These are phyloP conservation scores for Bettongia penicillata DNA, from an alignment of 2,113 vertebrate genomes.

Conservation along the genomic window DNA sequence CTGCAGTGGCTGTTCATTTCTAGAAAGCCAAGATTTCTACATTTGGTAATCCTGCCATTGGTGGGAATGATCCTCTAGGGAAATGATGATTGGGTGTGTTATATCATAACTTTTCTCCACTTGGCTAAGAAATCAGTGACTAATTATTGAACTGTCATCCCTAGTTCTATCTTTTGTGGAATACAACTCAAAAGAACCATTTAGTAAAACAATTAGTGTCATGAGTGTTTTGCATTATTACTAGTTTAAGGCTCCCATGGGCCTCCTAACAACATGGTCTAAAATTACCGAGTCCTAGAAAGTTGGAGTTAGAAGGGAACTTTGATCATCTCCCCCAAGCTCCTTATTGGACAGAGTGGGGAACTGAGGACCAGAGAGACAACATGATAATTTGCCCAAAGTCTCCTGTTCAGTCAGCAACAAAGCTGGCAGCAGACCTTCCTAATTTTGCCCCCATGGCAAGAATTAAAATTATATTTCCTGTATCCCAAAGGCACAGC, in stretches of 20 bases:
- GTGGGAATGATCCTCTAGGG: conserved; percentile 67
- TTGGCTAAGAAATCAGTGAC: conserved; percentile 63
- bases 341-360: not conserved
- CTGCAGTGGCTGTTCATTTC: conserved; percentile 25
- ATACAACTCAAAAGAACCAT: conserved; percentile 70
- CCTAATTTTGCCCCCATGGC: not conserved
- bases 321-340: not conserved
- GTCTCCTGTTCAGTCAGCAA: not conserved
- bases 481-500: not conserved
- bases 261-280: conserved; percentile 58
- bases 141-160: conserved; percentile 71
- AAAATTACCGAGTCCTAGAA: conserved; percentile 26
- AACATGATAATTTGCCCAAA: not conserved
- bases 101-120: conserved; percentile 60
- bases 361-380: not conserved
- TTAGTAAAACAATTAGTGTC: conserved; percentile 78
- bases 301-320: not conserved
- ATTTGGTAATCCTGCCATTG: conserved; percentile 65
- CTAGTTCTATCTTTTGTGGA: conserved; percentile 51
- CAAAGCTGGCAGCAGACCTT: not conserved
- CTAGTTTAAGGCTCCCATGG: conserved; percentile 49
- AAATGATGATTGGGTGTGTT: conserved; percentile 70
- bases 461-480: not conserved
- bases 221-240: conserved; percentile 54
- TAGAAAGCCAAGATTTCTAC: conserved; percentile 33